Base-by-base conservation (phyloP, 2,888 invertebrate genomes). In the Junonia oenone region DNA sequence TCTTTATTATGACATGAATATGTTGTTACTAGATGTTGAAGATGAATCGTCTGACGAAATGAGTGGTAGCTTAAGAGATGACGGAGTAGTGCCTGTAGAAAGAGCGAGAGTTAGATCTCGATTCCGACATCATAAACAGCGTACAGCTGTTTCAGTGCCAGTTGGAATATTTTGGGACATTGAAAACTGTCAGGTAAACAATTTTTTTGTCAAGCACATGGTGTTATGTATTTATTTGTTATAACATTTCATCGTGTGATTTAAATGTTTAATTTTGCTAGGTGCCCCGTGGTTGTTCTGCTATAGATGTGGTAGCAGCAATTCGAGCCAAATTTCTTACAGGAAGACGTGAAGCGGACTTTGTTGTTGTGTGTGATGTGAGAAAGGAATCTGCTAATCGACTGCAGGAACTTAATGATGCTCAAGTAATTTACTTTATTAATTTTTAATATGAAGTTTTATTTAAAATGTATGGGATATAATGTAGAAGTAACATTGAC, bases 91-190 rank as follows among this genome's bases (percentile, higher is more conserved):
- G 31, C 63, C 67, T 17, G 62, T 75, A 38, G 90, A 90, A 38
- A 68, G 86, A 56, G 68, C 77, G 26, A 73, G 84, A 58, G 78
- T 87, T 31, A 75, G 87, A 68, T 84, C 89, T 33, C 72, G 90
- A 17, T 86, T 78, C 55, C 76, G 90, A 19, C 82, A 87, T 61
- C 81, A 87, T 57, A 88, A 87, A 66, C 74, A 78, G 56, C 73
- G 78, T 58, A 68, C 74, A 22, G 66, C 66, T 47, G 60, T 53
- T 37, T 75, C 65, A 71, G 67, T 83, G 55, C 95, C 96, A 1
- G 93, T 97, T 71, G 97, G 96, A 47, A 95, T 97, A 64, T 97
- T 97, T 83, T 97, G 97, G 97, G 97, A 97, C 77, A 97, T 97
- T 72, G 97, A 97, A 88, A 97, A 97, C 80, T 96, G 96, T 78